phyloP scores from a whole-genome alignment of 2,113 vertebrate genomes.

The Parus major region DNA sequence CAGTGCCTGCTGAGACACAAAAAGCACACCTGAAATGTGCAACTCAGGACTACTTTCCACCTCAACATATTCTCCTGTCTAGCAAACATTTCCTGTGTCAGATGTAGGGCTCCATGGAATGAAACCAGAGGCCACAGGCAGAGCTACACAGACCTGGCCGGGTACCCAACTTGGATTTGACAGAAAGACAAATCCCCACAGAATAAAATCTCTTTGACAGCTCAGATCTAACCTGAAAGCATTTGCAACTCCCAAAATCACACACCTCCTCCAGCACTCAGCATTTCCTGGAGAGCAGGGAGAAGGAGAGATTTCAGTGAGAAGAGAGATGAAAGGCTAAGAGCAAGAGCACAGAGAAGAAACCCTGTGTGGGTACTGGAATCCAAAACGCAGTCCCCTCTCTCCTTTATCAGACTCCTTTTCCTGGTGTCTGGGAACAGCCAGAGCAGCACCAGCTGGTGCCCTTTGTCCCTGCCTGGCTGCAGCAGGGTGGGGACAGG shows the following conservation, averaged over 20 bases:
- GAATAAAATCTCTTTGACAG: not conserved
- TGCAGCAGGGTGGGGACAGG: not conserved
- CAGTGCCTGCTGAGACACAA: not conserved
- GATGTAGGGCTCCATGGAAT: not conserved
- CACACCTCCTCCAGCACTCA: not conserved
- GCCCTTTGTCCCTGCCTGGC: not conserved
- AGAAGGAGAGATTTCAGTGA: not conserved
- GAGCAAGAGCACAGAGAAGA: rapidly evolving
- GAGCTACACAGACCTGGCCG: not conserved
- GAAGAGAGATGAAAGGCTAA: not conserved
- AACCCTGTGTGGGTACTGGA: not conserved
- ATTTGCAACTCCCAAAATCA: not conserved
- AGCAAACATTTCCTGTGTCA: not conserved
- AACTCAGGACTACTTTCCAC: not conserved
- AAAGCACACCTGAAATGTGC: not conserved
- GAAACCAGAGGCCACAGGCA: not conserved
- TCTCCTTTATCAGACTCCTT: not conserved
- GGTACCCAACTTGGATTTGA: not conserved
- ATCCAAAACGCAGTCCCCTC: not conserved
- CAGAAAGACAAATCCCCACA: not conserved
- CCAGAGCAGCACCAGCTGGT: not conserved
- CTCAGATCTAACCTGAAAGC: not conserved
- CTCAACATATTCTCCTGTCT: not conserved
- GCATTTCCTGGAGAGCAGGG: not conserved
- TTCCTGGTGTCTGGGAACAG: not conserved